These are phyloP conservation scores for Eristalis intricaria DNA, from an alignment of 2,888 invertebrate species.

Conservation along the genomic window DNA sequence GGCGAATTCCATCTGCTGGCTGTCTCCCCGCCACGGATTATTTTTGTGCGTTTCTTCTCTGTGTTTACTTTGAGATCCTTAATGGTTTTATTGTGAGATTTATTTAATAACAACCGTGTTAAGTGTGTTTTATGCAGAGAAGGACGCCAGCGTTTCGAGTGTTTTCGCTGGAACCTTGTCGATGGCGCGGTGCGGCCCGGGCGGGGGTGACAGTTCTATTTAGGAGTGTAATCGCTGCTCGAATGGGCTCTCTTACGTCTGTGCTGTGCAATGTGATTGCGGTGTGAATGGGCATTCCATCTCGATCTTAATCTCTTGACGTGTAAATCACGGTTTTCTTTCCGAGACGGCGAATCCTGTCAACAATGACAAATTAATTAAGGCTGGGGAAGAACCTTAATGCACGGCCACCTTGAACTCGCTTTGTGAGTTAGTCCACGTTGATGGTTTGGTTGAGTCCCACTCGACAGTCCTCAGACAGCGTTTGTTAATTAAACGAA, in stretches of 20 bases:
- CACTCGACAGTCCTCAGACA: not conserved
- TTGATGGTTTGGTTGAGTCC: not conserved
- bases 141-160: constrained; percentile 13
- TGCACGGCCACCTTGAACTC: not conserved
- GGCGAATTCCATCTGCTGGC: not conserved
- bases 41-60: not conserved
- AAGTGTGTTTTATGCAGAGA: constrained; percentile 8
- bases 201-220: not conserved
- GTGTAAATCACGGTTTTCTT: not conserved
- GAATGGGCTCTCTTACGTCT: not conserved
- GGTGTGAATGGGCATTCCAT: not conserved
- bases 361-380: not conserved
- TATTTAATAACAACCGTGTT: constrained; percentile 46
- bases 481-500: not conserved
- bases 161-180: not conserved
- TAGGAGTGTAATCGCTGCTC: not conserved
- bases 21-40: not conserved
- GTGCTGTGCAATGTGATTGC: too few species aligned
- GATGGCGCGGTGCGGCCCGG: not conserved
- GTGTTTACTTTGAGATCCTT: constrained; percentile 28
- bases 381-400: not conserved
- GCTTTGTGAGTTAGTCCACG: not conserved
- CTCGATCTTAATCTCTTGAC: not conserved
- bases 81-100: constrained; percentile 58
- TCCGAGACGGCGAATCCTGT: not conserved